Evolutionary conservation across 2,797 vertebrate genomes (phyloP).

Genomic region (Sebastes reedi): DNA sequence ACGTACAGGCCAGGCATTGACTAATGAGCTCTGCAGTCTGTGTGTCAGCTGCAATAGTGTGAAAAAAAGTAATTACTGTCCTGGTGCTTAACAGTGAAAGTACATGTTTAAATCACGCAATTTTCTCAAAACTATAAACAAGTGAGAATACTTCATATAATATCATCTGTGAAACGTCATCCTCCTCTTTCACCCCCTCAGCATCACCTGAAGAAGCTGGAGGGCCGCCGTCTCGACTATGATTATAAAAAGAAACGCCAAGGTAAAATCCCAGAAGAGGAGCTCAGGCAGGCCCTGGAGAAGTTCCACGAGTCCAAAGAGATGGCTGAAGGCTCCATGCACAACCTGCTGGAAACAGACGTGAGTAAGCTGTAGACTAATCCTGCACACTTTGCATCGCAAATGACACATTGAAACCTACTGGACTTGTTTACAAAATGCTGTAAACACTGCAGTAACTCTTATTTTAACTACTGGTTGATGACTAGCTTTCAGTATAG

Average conservation of each 20-base stretch:
- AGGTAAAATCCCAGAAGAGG: slow-evolving; percentile 94
- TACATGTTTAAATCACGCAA: not conserved
- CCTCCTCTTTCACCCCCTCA: slow-evolving; percentile 50
- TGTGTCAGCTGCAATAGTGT: not conserved
- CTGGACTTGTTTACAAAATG: not conserved
- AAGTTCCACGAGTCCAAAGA: slow-evolving; percentile 97
- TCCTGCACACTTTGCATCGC: not conserved
- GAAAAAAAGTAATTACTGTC: not conserved
- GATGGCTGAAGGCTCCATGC: slow-evolving; percentile 90
- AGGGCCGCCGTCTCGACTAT: slow-evolving; percentile 94
- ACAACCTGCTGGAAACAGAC: slow-evolving; percentile 95
- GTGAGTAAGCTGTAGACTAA: slow-evolving; percentile 77
- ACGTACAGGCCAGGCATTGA: not conserved
- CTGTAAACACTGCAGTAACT: not conserved
- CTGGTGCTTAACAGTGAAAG: not conserved
- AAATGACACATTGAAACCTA: not conserved
- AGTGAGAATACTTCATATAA: not conserved
- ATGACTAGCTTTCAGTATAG: not conserved
- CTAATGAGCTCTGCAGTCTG: slow-evolving; percentile 9
- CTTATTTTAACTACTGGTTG: not conserved
- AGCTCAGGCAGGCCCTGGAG: slow-evolving; percentile 90
- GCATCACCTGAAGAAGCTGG: slow-evolving; percentile 96
- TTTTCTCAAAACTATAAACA: not conserved
- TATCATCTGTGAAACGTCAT: not conserved
- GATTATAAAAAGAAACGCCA: slow-evolving; percentile 99